Base-by-base conservation (phyloP, 2,797 vertebrate genomes). In the Microctenopoma lineatum region DNA sequence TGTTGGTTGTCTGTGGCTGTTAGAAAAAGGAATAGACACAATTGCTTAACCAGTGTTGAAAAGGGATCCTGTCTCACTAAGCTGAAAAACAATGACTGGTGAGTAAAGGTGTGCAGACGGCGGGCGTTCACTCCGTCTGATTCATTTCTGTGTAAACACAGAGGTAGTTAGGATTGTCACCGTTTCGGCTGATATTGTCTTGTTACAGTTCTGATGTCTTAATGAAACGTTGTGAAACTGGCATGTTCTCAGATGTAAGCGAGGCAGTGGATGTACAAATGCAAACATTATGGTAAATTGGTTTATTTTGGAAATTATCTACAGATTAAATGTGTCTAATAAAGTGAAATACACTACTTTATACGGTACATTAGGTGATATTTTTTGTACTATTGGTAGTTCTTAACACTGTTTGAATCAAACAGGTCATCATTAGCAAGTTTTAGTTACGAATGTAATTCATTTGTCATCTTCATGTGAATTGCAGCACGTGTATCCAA, bases 291-390 rank as follows among this genome's bases (percentile, higher is more conserved):
- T 21, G 21, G 51, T 29, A 62, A 62, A 70, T 50, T 9, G 56
- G 47, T 51, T 52, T 1, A 56, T 55, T 73, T 46, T 34, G 70
- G 18, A 14, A 14, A 65, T 21, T 44, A 66, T 67, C 65, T 69
- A 62, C 27, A 66, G 9, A 75, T 59, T 58, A 70, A 81, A 81
- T 9, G 2, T 55, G 21, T 70, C 60, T 27, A 70, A 83, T 74
- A 60, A 77, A 79, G 54, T 52, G 48, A 1, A 25, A 34, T 57
- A 2, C 27, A 38, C 12, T 68, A 38, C 59, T 63, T 25, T 44
- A 8, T 50, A 36, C 16, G 65, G 45, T 63, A 59, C n/a, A 46
- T 42, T 0, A 34, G 21, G 21, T 70, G 5, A 36, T 42, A 16
- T 68, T 0, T 70, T 58, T 66, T 44, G 42, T 21, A 21, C 21